Base-by-base conservation (phyloP, 2,797 vertebrate species). In the Siniperca undulata region DNA sequence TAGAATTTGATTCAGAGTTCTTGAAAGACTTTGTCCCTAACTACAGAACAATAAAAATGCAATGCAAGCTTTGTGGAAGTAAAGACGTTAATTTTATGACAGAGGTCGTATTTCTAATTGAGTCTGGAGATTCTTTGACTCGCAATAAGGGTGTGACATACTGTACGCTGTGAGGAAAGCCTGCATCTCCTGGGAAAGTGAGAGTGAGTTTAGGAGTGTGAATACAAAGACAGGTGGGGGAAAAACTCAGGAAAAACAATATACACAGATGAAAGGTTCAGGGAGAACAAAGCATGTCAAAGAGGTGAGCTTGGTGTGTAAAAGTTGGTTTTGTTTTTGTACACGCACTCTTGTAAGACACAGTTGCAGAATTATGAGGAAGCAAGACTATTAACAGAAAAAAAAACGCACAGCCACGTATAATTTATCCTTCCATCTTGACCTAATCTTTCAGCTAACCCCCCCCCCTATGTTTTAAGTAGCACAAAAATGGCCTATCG, bases 251-350 rank as follows among this genome's bases (percentile, higher is more conserved):
- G 27, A 65, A 64, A 53, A 61, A 74, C 62, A 48, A 12, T 27
- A 62, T 22, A 62, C 42, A 55, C 14, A 83, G 52, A 83, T 77
- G 19, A 81, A 78, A 79, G 48, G 27, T 68, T 64, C 0, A 42
- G 19, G 36, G 42, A 53, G 59, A 84, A 73, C 64, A 84, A 60
- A 64, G 61, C 74, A 44, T 73, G 77, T 70, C 16, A 12, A 17
- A 10, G 66, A 56, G 36, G 70, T 48, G 36, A n/a, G 40, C 30
- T 20, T 12, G n/a, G 20, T 34, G 64, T 64, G 13, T 30, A 10
- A 34, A 42, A 50, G 16, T 61, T 40, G 22, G 61, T 64, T 52
- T 60, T 40, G 10, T 55, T 48, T 42, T 65, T 9, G 40, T 46
- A 7, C 53, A 64, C 17, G 5, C 56, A 50, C 20, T 30, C 40